Evolutionary conservation across 2,888 invertebrate genomes (phyloP), one percentile per base, ranked within the genome.

Genomic region (Bombylius discolor): DNA sequence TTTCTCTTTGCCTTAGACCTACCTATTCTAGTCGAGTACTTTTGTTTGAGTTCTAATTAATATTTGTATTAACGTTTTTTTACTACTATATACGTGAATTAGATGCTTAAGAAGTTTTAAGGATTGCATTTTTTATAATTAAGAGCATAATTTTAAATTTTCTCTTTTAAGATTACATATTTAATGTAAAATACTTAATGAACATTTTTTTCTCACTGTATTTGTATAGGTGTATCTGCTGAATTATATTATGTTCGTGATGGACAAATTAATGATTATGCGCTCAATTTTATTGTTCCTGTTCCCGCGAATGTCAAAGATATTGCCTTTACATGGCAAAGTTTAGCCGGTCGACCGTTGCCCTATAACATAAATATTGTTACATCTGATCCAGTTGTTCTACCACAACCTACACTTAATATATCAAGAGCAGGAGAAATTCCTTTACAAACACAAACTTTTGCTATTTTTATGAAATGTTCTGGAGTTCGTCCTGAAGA

Each of bases 301-400:
- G 88, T 95, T 62, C 89, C 90, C 33, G 85, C 89, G 6, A 85
- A 88, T 66, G 84, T 94, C 64, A 84, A 86, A 65, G 85, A 88
- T 67, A 80, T 95, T 53, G 86, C 89, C 70, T 95, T 95, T 75
- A 90, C 89, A 33, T 96, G 95, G 95, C 89, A 93, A 74, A 91
- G 88, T 70, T 80, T 91, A 60, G 81, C 85, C 49, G 84, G 85
- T 61, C 79, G 83, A 76, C 85, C 86, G 70, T 79, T 95, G 72
- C 88, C 88, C 46, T 95, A 95, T 75, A 82, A 83, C 57, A 81
- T 93, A 67, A 81, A 81, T 58, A 83, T 92, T 63, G 85, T 87
- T 63, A 83, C 88, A 59, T 84, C 85, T 57, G 84, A 89, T 68
- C 78, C 81, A 49, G 81, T 83, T 58, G 91, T 89, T 4, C 76